Percentiles rank a stretch among this genome's conserved stretches.
phyloP scores from a whole-genome alignment of 1,140 invertebrate genomes.

The Adelges cooleyi region DNA sequence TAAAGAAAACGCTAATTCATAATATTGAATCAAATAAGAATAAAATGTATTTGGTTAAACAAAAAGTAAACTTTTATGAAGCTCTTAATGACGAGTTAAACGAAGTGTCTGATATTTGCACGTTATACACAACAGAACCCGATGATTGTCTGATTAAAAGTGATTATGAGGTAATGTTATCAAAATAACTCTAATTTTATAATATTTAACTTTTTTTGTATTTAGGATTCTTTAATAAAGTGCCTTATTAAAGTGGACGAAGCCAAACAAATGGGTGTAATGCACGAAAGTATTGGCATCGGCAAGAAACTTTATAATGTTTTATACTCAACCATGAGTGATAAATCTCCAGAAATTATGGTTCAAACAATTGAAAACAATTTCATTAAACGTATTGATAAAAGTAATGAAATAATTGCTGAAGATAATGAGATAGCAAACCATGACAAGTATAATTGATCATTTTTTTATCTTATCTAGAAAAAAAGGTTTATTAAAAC shows the following conservation, averaged over 20 bases:
- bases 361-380: background rate
- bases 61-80: background rate
- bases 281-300: background rate
- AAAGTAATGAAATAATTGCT: background rate
- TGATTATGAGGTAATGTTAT: background rate
- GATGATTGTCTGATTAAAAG: background rate
- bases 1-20: background rate
- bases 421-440: background rate
- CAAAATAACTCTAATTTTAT: background rate
- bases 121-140: background rate
- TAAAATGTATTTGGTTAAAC: background rate
- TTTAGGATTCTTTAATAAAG: conserved; percentile 5
- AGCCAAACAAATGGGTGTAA: background rate
- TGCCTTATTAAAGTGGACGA: background rate
- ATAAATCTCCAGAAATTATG: background rate
- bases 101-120: background rate
- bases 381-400: background rate
- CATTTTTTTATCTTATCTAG: too few species aligned
- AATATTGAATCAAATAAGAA: background rate
- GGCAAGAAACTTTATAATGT: background rate
- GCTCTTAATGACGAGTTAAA: background rate
- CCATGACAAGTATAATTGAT: background rate
- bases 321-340: background rate
- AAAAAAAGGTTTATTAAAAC: too few species aligned
- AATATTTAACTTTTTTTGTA: background rate